Base-by-base conservation (phyloP, 1,140 invertebrate species). In the Drosophila obscura region DNA sequence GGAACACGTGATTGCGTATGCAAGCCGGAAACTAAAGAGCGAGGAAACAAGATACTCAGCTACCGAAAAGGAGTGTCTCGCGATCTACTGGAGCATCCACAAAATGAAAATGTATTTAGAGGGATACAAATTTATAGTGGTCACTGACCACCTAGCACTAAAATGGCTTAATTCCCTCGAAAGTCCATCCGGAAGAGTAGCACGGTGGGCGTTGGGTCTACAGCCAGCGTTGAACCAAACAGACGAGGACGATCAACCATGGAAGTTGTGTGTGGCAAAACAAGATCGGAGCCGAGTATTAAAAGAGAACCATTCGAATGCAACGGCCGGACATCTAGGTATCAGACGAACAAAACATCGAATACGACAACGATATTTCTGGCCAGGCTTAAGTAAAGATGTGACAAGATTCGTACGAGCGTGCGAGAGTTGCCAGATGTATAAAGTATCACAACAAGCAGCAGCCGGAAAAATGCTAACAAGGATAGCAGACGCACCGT, bases 131-230 rank as follows among this genome's bases (percentile, higher is more conserved):
- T 43, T 43, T 8, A n/a, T 11, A n/a, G 41, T 43, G 11, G 41
- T 43, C 9, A 43, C 41, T 0, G 41, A 43, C 5, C 41, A 43
- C 11, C n/a, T 43, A 13, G 41, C 41, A 9, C 45, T 48, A 2
- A 48, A 48, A 48, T 48, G 45, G n/a, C 19, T 48, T n/a, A 48
- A 48, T 19, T 48, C 19, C 4, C 24, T 48, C 6, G 45, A 48
- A 48, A 48, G 45, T 48, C 19, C 45, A 22, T 48, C 45, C 1
- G 45, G 45, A 9, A 15, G 45, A 19, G 19, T 22, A 8, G 45
- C 45, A 15, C 0, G 45, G 9, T 48, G n/a, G 46, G 46, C 15
- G 2, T 49, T 49, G 8, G 46, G 16, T 2, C 8, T 49, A 8
- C 22, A 49, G 13, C 46, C 2, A 8, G n/a, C n/a, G n/a, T 49